Evolutionary conservation across 2,888 invertebrate species (phyloP), one percentile per base, ranked within the genome.

Genomic region (Caenorhabditis sp.): DNA sequence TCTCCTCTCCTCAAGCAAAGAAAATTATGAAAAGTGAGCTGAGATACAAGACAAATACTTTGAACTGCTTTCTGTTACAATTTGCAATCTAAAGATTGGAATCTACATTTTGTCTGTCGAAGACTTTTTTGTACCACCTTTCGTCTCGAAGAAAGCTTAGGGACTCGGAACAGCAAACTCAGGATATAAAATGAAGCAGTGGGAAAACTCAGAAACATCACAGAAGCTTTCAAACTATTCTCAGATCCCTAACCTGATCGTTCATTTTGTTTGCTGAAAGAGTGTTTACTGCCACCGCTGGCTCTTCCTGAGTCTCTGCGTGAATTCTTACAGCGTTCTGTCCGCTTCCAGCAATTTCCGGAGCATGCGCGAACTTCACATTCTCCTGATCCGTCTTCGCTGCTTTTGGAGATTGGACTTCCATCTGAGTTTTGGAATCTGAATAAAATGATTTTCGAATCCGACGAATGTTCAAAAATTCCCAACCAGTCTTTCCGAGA

Each of bases 241-340:
- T 14, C 38, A 54, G 24, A 26, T 54, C n/a, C 16, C 35, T 16
- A 12, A 76, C 82, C 80, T 83, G 83, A 66, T 83, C 83, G 49
- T 83, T 72, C 83, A 83, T 83, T 44, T 83, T 75, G n/a, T 83
- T 75, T 12, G 80, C 83, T 24, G 80, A 75, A 49, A 75, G 3
- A 47, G 54, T 79, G 70, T 83, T 72, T 24, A 80, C 72, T 3
- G 83, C 83, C 5, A 80, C 68, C 10, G 69, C 74, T 1, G 75
- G 63, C 28, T 83, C 80, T 58, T 83, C 83, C 16, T 80, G 80
- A 8, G 75, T 83, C 26, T 80, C 74, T 8, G 80, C 44, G 19
- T 63, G 75, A 49, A 75, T 70, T 58, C 83, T 41, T 1, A 80
- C 68, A 7, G 82, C 51, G 22, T 79, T 83, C 28, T 70, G 73